Conservation (phyloP, 2,113 vertebrate species). For the Chinchilla lanigera region DNA sequence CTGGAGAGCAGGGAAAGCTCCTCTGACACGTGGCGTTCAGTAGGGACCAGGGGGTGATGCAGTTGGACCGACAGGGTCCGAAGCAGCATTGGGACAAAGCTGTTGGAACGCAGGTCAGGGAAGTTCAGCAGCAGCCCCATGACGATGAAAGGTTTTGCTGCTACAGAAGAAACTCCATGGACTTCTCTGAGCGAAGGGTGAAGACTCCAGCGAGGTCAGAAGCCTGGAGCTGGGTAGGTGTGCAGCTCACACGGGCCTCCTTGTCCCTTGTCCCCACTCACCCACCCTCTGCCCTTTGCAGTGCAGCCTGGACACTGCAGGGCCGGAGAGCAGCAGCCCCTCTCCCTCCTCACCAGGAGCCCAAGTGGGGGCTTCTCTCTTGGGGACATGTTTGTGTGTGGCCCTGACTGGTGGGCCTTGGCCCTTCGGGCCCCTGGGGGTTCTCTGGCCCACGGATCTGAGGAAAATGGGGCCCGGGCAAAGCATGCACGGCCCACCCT, state of each 20-base stretch:
- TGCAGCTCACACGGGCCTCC: rapidly evolving
- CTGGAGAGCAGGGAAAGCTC: too few species aligned
- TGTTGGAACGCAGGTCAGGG: rapidly evolving
- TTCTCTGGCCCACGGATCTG: background rate
- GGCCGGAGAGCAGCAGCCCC: rapidly evolving
- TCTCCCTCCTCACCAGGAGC: background rate
- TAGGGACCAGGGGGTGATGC: background rate
- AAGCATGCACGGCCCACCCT: background rate
- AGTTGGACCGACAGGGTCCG: rapidly evolving
- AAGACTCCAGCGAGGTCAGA: background rate
- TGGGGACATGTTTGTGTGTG: background rate
- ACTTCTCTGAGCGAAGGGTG: rapidly evolving
- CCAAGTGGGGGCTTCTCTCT: too few species aligned
- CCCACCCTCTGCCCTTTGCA: background rate
- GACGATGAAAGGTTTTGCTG: rapidly evolving
- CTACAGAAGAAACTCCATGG: too few species aligned
- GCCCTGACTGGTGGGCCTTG: background rate
- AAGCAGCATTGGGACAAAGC: background rate
- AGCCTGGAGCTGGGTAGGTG: rapidly evolving
- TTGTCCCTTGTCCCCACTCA: background rate
- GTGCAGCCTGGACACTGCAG: background rate
- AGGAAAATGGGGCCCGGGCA: background rate
- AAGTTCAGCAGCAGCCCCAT: rapidly evolving
- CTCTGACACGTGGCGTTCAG: too few species aligned
- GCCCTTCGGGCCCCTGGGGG: background rate